Evolutionary conservation across 2,113 vertebrate genomes (phyloP).

Genomic region (Patagioenas fasciata): DNA sequence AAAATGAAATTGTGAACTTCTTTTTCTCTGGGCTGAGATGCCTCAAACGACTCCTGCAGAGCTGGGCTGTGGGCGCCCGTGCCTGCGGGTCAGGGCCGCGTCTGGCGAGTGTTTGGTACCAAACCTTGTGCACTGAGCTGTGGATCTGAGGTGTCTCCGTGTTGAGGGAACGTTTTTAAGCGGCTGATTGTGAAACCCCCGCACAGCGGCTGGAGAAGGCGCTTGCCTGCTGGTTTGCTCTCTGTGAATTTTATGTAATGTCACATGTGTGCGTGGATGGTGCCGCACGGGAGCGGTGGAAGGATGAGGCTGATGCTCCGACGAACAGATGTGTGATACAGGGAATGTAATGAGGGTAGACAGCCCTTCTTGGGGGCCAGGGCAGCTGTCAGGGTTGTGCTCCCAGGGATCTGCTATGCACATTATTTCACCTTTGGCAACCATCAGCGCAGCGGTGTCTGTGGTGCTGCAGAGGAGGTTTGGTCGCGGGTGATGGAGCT

Average conservation of each 20-base stretch:
- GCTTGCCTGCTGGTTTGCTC: background rate
- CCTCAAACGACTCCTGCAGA: background rate
- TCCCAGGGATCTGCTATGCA: background rate
- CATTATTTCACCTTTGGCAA: background rate
- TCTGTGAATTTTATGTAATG: background rate
- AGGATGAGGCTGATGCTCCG: background rate
- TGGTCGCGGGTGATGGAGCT: background rate
- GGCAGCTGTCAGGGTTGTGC: background rate
- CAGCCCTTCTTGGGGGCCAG: background rate
- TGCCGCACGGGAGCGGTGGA: background rate
- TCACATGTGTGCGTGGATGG: background rate
- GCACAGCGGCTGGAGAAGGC: background rate
- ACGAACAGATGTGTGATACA: background rate
- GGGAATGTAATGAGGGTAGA: background rate
- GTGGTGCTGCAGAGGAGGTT: too few relatives aligned
- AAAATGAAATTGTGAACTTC: background rate
- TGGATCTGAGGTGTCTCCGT: rapidly evolving
- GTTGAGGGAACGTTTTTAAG: rapidly evolving
- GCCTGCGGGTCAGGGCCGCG: background rate
- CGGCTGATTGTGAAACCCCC: background rate
- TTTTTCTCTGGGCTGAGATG: background rate
- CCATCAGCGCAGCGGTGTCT: background rate
- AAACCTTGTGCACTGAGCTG: rapidly evolving
- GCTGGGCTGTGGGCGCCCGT: background rate
- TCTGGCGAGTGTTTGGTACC: rapidly evolving